Evolutionary conservation across 2,113 vertebrate genomes (phyloP), one percentile per base, ranked within the genome.

Genomic region (Semnornis frantzii): DNA sequence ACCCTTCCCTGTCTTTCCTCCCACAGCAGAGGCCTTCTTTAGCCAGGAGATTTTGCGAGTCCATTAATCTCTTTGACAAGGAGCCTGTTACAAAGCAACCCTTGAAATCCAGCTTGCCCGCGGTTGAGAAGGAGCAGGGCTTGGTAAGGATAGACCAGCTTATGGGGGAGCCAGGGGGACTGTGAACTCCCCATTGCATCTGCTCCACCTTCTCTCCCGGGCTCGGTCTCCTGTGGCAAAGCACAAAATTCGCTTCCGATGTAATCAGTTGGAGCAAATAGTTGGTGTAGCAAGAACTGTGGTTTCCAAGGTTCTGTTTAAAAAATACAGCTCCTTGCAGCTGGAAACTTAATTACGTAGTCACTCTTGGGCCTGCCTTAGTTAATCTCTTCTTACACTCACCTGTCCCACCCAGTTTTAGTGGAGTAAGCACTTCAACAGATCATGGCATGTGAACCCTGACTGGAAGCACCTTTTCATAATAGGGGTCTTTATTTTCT

Each of bases 401-500:
- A 66, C 89, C 83, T 89, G 88, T 95, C 89, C 87, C 86, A 86
- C 90, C 85, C 89, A 88, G 30, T 91, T 94, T 82, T 94, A 89
- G 66, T 60, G 59, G 59, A 83, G 70, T 85, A 95, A 89, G 44
- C 57, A 30, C 55, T 78, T 81, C 37, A 91, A 85, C 71, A 80
- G 80, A 92, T 88, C 6, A 0, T 44, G 57, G 70, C 73, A 46
- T 75, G 77, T 68, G 85, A 81, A 54, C 83, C 18, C 3, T 63
- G 68, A 23, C 80, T 91, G 59, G 87, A 85, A 85, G 54, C 69
- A 82, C 59, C 66, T 91, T 80, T 87, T 83, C 52, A 24, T 70
- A 58, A 76, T 81, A 50, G 9, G 13, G 82, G 37, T 72, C 44
- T 91, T 44, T 82, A 58, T 89, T 94, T 88, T 96, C 70, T 54